A percentile compares a stretch with the other conserved stretches of the same genome.
Conservation (phyloP, 2,888 invertebrate genomes). For the Odontocerum albicorne region DNA sequence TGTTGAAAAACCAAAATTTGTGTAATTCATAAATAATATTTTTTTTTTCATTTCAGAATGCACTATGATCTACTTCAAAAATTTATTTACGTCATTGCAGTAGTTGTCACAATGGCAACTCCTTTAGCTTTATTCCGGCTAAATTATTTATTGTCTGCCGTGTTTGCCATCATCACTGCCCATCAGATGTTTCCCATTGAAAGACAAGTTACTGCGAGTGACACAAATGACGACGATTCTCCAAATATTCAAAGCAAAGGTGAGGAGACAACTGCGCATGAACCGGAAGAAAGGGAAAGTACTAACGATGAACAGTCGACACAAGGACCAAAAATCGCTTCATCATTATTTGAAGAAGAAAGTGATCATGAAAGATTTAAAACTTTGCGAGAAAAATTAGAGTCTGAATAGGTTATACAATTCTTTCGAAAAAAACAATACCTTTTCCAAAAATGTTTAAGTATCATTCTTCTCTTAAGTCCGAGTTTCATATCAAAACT, state of each 20-base stretch:
- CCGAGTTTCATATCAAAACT: no score
- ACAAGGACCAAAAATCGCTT: constrained; percentile 5
- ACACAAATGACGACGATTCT: background rate
- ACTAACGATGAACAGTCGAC: background rate
- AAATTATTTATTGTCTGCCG: constrained; percentile 59
- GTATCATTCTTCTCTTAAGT: no score
- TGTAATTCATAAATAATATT: background rate
- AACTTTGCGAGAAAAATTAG: constrained; percentile 26
- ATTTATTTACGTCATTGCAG: constrained; percentile 56
- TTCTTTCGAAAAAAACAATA: no score
- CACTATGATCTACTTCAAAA: constrained; percentile 51
- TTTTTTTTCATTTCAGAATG: constrained; percentile 44
- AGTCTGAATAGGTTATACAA: constrained; percentile 15
- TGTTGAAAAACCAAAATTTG: background rate
- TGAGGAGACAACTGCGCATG: constrained; percentile 3
- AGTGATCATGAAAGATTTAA: constrained; percentile 22
- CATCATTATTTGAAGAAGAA: constrained; percentile 15
- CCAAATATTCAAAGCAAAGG: background rate
- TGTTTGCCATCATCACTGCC: constrained; percentile 57
- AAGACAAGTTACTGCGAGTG: background rate
- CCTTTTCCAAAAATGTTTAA: no score
- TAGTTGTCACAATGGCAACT: constrained; percentile 59
- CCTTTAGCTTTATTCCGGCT: constrained; percentile 63
- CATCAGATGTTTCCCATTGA: constrained; percentile 56
- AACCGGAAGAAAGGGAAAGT: background rate